Base-by-base conservation (phyloP, 2,113 vertebrate species). In the Zosterops hypoxanthus region DNA sequence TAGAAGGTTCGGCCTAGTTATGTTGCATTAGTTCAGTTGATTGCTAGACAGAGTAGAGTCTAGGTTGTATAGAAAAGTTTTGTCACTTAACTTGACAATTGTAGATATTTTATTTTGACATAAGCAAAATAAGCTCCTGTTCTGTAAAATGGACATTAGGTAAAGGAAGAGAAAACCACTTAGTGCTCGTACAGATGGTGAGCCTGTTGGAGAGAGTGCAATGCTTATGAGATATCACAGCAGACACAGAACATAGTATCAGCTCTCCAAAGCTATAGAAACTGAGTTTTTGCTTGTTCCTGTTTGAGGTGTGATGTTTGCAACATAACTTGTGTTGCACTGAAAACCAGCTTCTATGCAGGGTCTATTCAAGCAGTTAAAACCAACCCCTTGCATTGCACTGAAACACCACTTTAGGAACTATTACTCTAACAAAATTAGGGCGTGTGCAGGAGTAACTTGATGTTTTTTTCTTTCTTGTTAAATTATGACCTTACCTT, bases 161-260 rank as follows among this genome's bases (percentile, higher is more conserved):
- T 76, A 42, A 73, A 82, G 41, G n/a, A 81, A 65, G 34, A 65
- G 46, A 78, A 77, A 82, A 64, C 12, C 12, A 15, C 1, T 64
- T 79, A 8, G 39, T 82, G 22, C 36, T 72, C 0, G 0, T 25
- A 20, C 21, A 47, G 56, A 24, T 50, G 20, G 6, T 60, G 56
- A 82, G 52, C 10, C n/a, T 84, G 55, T 59, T 64, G 29, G 28
- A 68, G 24, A 56, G 26, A 63, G 23, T 34, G 28, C 46, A n/a
- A 1, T 19, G 16, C 39, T 82, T 50, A 25, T 34, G 76, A 79
- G 65, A 6, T 34, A 16, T 20, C 18, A 28, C 52, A 66, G 39
- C 26, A 60, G 36, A 16, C 20, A 29, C 14, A 17, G 0, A 2
- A 22, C 4, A 5, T n/a, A 20, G 11, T 22, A 6, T 75, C 36